Conservation (phyloP, 2,113 vertebrate genomes). For the Motacilla alba region DNA sequence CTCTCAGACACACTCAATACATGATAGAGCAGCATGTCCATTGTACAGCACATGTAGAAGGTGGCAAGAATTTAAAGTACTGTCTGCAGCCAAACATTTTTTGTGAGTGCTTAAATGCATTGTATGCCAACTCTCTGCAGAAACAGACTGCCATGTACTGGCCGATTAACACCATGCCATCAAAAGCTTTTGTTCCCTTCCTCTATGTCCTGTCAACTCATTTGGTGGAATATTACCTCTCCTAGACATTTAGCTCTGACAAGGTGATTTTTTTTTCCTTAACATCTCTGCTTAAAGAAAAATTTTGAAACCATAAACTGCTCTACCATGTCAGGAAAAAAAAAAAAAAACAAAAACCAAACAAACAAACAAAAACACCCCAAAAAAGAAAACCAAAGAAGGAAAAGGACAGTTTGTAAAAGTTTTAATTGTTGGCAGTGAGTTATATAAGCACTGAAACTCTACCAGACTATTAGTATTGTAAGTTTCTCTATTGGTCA, state of each 20-base stretch:
- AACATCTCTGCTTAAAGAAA: neutral
- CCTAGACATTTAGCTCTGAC: neutral
- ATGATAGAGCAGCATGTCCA: neutral
- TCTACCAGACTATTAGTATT: neutral
- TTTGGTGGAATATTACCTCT: neutral
- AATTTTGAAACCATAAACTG: neutral
- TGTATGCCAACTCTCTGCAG: neutral
- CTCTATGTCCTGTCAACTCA: neutral
- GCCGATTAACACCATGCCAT: neutral
- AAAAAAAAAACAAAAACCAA: too few species aligned
- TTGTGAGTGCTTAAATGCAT: neutral
- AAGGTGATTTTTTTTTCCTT: neutral
- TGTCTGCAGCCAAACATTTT: neutral
- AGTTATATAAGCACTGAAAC: neutral
- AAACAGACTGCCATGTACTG: neutral
- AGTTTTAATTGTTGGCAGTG: neutral
- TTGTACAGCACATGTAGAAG: neutral
- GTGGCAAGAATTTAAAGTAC: neutral
- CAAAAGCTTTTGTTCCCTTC: neutral
- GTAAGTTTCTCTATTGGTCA: neutral
- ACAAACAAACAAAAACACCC: too few species aligned
- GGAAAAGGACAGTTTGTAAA: neutral
- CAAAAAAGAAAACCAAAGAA: too few species aligned
- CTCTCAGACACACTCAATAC: neutral
- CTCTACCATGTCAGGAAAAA: neutral